These are phyloP conservation scores for Drosophila yooni DNA, from an alignment of 2,888 invertebrate genomes.

Conservation along the genomic window DNA sequence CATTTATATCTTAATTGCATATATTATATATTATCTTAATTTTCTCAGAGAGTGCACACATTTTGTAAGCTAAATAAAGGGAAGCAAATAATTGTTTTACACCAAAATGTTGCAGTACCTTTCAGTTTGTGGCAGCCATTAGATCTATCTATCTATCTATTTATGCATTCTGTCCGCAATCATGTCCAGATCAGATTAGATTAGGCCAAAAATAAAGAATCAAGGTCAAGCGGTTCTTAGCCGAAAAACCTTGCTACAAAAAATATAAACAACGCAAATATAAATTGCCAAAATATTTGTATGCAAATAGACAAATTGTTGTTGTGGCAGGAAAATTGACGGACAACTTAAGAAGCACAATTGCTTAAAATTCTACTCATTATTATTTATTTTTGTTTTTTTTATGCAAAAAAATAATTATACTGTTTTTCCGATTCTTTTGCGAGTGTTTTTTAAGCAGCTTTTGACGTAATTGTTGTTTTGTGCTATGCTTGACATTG, in stretches of 20 bases:
- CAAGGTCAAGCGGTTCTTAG: conserved; percentile 64
- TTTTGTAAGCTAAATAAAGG: conserved; percentile 19
- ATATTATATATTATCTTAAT: not conserved
- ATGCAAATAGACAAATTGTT: not conserved
- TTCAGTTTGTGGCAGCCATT: conserved; percentile 20
- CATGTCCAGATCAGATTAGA: conserved; percentile 45
- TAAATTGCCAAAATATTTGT: conserved; percentile 15
- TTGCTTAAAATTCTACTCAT: conserved; percentile 42
- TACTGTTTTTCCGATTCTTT: conserved; percentile 32
- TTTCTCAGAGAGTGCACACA: not conserved
- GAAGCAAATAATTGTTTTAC: conserved; percentile 15
- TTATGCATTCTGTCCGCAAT: conserved; percentile 18
- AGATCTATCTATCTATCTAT: not conserved
- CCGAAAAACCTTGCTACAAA: conserved; percentile 47
- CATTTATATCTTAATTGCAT: conserved; percentile 1
- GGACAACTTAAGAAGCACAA: conserved; percentile 45
- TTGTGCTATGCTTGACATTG: conserved; percentile 55
- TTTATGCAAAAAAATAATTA: conserved; percentile 4
- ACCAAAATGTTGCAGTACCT: conserved; percentile 25
- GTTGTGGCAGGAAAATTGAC: conserved; percentile 35
- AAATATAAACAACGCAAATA: conserved; percentile 31
- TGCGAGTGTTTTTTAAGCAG: conserved; percentile 35
- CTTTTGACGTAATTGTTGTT: conserved; percentile 60
- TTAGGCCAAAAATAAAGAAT: conserved; percentile 38
- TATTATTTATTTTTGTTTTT: conserved; percentile 7